A percentile compares a stretch with the other conserved stretches of the same genome.
Conservation (phyloP, 1,140 invertebrate species). For the Hestina assimilis region DNA sequence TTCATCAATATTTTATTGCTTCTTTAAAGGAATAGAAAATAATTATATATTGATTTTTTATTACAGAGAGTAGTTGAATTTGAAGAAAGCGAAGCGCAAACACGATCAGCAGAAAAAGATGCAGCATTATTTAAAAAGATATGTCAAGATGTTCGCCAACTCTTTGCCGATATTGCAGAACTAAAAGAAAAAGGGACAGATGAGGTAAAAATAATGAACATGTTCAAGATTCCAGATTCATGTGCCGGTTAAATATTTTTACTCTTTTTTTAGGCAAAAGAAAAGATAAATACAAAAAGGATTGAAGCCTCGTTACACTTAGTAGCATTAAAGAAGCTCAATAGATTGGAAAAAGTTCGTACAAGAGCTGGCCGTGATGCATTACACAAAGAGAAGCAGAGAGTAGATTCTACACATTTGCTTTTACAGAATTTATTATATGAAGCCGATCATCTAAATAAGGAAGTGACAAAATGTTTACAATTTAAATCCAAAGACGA, state of each 20-base stretch:
- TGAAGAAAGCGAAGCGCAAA: constrained; percentile 86
- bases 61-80: constrained; percentile 82
- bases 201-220: constrained; percentile 75
- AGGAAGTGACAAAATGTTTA: constrained; percentile 95
- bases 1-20: too few relatives aligned
- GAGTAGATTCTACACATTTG: constrained; percentile 93
- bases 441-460: constrained; percentile 95
- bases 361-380: constrained; percentile 90
- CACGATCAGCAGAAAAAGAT: constrained; percentile 83
- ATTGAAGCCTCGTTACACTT: constrained; percentile 86
- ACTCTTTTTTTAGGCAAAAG: constrained; percentile 77
- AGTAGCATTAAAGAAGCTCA: constrained; percentile 91
- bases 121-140: constrained; percentile 83
- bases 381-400: constrained; percentile 87
- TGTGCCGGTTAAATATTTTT: too few relatives aligned
- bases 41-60: not conserved
- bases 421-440: constrained; percentile 97
- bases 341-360: constrained; percentile 92
- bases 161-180: constrained; percentile 82
- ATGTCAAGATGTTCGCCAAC: constrained; percentile 82
- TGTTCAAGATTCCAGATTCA: too few relatives aligned
- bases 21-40: too few relatives aligned
- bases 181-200: constrained; percentile 80
- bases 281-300: constrained; percentile 82
- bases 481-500: constrained; percentile 98